These are phyloP conservation scores for Panzeria rudis DNA, from an alignment of 2,888 invertebrate species.

Conservation along the genomic window DNA sequence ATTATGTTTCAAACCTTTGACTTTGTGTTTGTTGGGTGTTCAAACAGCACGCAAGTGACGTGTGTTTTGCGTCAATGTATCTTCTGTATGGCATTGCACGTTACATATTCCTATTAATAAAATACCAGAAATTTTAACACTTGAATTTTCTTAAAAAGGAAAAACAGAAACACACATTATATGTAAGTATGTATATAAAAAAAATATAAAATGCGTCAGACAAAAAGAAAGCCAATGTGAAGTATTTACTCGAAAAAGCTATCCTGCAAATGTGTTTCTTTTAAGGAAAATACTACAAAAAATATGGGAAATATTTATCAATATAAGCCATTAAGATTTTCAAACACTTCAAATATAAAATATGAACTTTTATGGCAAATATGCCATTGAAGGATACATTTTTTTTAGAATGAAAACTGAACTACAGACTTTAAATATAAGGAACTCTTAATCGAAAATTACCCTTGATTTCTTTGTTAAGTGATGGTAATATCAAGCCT, in stretches of 20 bases:
- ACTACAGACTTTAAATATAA: conserved; percentile 4
- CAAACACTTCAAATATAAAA: conserved; percentile 27
- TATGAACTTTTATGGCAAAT: background rate
- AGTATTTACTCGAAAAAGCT: background rate
- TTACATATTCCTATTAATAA: conserved; percentile 22
- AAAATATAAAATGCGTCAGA: background rate
- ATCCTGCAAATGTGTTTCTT: background rate
- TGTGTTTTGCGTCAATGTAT: conserved; percentile 60
- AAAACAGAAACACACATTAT: conserved; percentile 8
- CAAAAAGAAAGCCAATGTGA: background rate
- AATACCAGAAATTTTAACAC: conserved; percentile 60
- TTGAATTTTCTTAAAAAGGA: conserved; percentile 45
- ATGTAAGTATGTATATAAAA: background rate
- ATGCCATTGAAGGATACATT: too few relatives aligned
- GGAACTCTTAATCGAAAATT: too few relatives aligned
- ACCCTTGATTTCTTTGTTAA: too few relatives aligned
- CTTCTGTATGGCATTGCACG: conserved; percentile 26
- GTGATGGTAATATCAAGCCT: too few relatives aligned
- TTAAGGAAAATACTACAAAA: background rate
- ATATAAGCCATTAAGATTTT: conserved; percentile 29
- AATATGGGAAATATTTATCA: conserved; percentile 12
- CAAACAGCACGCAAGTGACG: conserved; percentile 27
- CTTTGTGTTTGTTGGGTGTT: background rate
- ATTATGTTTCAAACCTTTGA: too few relatives aligned
- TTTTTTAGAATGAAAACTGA: too few relatives aligned